These are phyloP conservation scores for Mirza zaza DNA, from an alignment of 2,113 vertebrate species.

Conservation along the genomic window DNA sequence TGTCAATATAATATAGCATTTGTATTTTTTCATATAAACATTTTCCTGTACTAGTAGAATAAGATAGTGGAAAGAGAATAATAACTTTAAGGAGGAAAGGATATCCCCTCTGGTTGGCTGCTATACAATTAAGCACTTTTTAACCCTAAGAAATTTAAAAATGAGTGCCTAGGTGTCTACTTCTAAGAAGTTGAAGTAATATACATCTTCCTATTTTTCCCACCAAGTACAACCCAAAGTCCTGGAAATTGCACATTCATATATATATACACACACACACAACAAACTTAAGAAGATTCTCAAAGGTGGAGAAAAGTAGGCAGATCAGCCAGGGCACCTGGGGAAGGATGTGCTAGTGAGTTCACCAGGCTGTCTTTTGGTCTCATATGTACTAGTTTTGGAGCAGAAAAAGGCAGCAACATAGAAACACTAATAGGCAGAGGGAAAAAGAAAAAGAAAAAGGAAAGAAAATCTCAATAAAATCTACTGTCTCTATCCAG, in stretches of 20 bases:
- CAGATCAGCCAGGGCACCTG: not conserved
- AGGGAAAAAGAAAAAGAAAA: not conserved
- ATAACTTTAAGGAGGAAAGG: not conserved
- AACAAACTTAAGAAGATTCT: not conserved
- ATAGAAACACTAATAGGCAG: not conserved
- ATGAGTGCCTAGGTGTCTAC: not conserved
- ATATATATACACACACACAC: too few species aligned
- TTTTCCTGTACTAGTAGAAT: not conserved
- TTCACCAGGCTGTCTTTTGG: not conserved
- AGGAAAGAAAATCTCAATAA: not conserved
- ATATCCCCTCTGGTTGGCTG: not conserved
- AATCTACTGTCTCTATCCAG: not conserved
- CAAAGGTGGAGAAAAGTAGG: not conserved
- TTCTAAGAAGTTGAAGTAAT: not conserved
- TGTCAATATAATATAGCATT: not conserved
- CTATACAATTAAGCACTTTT: not conserved
- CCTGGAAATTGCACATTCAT: not conserved
- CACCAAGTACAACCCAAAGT: not conserved
- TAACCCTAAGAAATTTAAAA: not conserved
- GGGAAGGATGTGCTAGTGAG: not conserved
- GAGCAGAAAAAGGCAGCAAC: not conserved
- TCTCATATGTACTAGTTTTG: not conserved
- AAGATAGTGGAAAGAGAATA: not conserved
- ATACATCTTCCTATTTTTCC: not conserved
- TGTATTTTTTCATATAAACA: not conserved